These are phyloP conservation scores for Alectoris magna DNA, from an alignment of 2,797 vertebrate genomes.

Conservation along the genomic window DNA sequence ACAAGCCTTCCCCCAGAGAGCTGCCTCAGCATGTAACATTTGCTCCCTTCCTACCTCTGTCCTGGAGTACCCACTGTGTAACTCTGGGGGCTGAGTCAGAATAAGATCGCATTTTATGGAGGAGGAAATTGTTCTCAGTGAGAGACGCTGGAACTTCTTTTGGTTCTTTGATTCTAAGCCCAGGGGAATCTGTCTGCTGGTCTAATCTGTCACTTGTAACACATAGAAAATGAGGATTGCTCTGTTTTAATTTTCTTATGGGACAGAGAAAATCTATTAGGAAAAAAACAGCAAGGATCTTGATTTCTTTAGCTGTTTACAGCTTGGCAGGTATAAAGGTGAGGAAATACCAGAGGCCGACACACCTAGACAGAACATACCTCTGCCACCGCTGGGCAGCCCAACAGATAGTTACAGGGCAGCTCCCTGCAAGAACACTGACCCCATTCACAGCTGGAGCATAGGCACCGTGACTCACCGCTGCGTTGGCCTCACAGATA, in stretches of 20 bases:
- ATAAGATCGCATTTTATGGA: background rate
- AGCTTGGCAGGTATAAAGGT: constrained; percentile 52
- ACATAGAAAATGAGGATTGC: background rate
- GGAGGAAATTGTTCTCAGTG: background rate
- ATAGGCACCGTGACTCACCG: constrained; percentile 9
- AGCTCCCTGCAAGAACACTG: constrained; percentile 54
- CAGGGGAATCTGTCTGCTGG: background rate
- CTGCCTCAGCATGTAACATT: background rate
- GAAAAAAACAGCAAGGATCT: background rate
- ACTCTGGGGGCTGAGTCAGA: background rate
- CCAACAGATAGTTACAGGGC: constrained; percentile 11
- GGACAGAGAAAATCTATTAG: background rate
- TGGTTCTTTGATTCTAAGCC: background rate
- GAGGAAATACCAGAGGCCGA: constrained; percentile 57
- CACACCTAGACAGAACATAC: constrained; percentile 32
- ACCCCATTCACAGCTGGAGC: constrained; percentile 48
- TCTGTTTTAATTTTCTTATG: background rate
- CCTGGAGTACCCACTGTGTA: background rate
- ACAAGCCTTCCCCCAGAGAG: background rate
- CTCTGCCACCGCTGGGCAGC: constrained; percentile 17
- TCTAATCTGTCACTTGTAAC: background rate
- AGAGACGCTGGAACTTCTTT: background rate
- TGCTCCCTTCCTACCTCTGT: background rate
- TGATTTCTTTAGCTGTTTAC: constrained; percentile 25
- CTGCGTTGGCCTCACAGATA: constrained; percentile 28